These are phyloP conservation scores for Cyaniris semiargus DNA, from an alignment of 2,888 invertebrate genomes.

Conservation along the genomic window DNA sequence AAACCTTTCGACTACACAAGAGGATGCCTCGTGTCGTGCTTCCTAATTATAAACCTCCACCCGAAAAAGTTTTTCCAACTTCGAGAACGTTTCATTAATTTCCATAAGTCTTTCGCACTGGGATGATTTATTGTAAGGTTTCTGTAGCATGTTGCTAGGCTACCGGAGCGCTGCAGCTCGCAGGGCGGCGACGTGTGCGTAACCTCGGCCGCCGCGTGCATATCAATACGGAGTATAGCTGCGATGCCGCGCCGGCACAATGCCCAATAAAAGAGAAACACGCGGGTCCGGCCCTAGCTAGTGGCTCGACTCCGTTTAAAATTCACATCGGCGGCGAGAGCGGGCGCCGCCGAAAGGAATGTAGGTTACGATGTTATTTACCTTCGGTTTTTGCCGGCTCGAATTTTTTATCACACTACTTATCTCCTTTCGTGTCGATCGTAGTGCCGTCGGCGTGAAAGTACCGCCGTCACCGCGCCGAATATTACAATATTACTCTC, in stretches of 20 bases:
- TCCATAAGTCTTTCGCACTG: neutral
- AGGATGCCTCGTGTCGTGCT: neutral
- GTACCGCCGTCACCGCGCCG: constrained; percentile 71
- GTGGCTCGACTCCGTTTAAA: constrained; percentile 68
- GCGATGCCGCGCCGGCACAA: constrained; percentile 58
- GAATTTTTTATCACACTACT: constrained; percentile 73
- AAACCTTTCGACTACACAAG: neutral
- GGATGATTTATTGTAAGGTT: constrained; percentile 1
- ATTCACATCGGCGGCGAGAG: constrained; percentile 66
- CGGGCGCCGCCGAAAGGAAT: constrained; percentile 63
- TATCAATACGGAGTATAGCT: constrained; percentile 74
- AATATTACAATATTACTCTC: constrained; percentile 62
- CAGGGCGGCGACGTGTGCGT: constrained; percentile 55
- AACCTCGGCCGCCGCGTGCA: constrained; percentile 60
- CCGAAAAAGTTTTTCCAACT: neutral
- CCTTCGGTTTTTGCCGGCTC: constrained; percentile 69
- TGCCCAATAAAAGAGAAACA: constrained; percentile 75
- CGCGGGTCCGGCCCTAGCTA: constrained; percentile 72
- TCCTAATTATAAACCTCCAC: neutral
- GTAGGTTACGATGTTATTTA: constrained; percentile 79
- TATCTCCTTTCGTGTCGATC: constrained; percentile 76
- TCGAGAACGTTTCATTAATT: neutral
- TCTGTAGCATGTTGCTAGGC: constrained; percentile 47
- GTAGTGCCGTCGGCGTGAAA: constrained; percentile 75
- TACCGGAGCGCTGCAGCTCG: constrained; percentile 51